A percentile compares a stretch with the other conserved stretches of the same genome.
phyloP scores from a whole-genome alignment of 2,113 vertebrate species.

The Coreoperca whiteheadi region DNA sequence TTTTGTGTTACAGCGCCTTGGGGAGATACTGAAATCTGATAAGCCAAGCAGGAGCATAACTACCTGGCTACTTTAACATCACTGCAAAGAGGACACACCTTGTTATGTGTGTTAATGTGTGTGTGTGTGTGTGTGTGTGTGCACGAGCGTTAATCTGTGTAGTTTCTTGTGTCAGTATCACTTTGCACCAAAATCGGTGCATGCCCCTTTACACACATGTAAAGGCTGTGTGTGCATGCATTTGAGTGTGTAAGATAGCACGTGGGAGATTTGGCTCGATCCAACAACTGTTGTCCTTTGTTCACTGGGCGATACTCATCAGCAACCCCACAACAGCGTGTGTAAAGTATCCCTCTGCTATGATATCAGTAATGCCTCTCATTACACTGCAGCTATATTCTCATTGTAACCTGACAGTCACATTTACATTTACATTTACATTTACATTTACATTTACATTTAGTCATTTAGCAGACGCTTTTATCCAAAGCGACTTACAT shows the following conservation, averaged over 20 bases:
- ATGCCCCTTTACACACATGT: neutral
- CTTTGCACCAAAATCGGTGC: constrained; percentile 6
- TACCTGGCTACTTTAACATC: constrained; percentile 80
- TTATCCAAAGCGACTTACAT: too few relatives aligned
- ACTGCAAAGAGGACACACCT: constrained; percentile 68
- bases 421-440: too few relatives aligned
- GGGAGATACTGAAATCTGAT: constrained; percentile 83
- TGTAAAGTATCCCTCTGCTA: neutral
- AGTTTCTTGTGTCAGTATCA: constrained; percentile 17
- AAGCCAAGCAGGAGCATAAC: constrained; percentile 78
- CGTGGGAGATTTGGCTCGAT: constrained; percentile 23
- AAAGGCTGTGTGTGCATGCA: neutral
- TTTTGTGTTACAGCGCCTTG: constrained; percentile 78
- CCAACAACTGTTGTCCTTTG: constrained; percentile 38
- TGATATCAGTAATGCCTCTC: neutral
- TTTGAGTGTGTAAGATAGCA: constrained; percentile 1
- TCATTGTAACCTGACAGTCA: neutral
- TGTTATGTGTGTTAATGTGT: constrained; percentile 15
- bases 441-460: too few relatives aligned
- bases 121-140: too few relatives aligned
- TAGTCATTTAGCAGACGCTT: too few relatives aligned
- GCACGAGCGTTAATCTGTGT: constrained; percentile 11
- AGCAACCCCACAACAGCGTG: constrained; percentile 21
- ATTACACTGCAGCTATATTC: neutral
- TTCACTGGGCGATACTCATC: constrained; percentile 50